Evolutionary conservation across 2,113 vertebrate genomes (phyloP).

Genomic region (Gopherus flavomarginatus): DNA sequence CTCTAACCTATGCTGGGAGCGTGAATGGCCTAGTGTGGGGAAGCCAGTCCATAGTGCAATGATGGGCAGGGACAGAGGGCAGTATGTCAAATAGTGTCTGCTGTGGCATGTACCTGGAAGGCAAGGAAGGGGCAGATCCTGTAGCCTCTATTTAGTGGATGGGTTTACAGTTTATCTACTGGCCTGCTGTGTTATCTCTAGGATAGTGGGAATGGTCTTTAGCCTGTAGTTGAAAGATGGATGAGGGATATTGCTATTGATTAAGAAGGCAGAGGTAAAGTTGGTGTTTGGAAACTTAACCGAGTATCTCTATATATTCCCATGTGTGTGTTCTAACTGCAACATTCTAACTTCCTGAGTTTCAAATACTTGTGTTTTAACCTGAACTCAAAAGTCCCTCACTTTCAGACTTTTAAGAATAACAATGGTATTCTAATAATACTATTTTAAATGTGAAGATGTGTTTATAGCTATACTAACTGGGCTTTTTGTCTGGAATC

Average conservation of each 20-base stretch:
- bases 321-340: not conserved
- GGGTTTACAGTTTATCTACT: not conserved
- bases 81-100: not conserved
- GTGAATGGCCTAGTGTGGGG: not conserved
- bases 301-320: not conserved
- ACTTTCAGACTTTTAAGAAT: not conserved
- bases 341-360: slow-evolving; percentile 11
- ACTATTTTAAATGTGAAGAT: not conserved
- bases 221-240: not conserved
- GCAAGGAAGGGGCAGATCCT: not conserved
- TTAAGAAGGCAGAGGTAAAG: not conserved
- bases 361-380: not conserved
- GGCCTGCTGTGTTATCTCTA: not conserved
- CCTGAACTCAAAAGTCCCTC: not conserved
- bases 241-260: not conserved
- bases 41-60: rapidly evolving
- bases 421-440: slow-evolving; percentile 6
- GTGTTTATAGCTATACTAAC: slow-evolving; percentile 43
- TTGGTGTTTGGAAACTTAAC: not conserved
- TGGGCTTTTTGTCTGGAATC: not conserved
- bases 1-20: not conserved
- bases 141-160: not conserved
- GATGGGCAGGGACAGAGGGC: not conserved
- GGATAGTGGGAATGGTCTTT: not conserved
- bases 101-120: not conserved